These are phyloP conservation scores for Aphyosemion australe DNA, from an alignment of 2,113 vertebrate genomes.

Conservation along the genomic window DNA sequence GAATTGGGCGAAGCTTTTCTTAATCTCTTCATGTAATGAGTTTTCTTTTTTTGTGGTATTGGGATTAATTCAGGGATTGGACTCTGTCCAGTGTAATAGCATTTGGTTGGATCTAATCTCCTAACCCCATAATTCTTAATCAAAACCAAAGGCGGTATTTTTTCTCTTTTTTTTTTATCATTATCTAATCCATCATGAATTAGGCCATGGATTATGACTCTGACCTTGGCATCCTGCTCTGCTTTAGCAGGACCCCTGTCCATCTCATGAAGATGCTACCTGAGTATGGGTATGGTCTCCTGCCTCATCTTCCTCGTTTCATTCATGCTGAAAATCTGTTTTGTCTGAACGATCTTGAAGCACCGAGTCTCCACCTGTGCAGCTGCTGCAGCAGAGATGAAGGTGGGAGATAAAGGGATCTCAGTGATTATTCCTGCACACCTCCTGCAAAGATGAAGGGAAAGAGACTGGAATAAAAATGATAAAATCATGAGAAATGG, in stretches of 20 bases:
- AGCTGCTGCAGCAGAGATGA: constrained; percentile 9
- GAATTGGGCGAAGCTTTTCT: constrained; percentile 60
- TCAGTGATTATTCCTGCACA: constrained; percentile 24
- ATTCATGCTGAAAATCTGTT: background rate
- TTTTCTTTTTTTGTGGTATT: constrained; percentile 73
- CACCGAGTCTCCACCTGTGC: background rate
- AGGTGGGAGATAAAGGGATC: constrained; percentile 19
- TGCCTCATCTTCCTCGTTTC: background rate
- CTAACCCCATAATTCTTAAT: constrained; percentile 78
- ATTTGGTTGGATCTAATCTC: constrained; percentile 75
- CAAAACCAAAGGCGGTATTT: constrained; percentile 70
- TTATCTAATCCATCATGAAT: constrained; percentile 77
- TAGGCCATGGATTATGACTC: constrained; percentile 69
- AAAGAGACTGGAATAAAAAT: constrained; percentile 8
- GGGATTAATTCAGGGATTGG: constrained; percentile 81
- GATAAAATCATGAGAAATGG: background rate
- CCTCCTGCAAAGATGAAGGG: constrained; percentile 9
- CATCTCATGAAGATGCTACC: constrained; percentile 35
- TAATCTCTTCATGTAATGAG: constrained; percentile 77
- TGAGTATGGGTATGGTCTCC: no score
- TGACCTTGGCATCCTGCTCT: constrained; percentile 49
- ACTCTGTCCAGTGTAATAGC: constrained; percentile 67
- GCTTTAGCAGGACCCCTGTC: constrained; percentile 13
- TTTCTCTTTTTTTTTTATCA: constrained; percentile 50
- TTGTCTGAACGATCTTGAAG: constrained; percentile 1